These are phyloP conservation scores for Orthonyx spaldingii DNA, from an alignment of 2,113 vertebrate species.

Conservation along the genomic window DNA sequence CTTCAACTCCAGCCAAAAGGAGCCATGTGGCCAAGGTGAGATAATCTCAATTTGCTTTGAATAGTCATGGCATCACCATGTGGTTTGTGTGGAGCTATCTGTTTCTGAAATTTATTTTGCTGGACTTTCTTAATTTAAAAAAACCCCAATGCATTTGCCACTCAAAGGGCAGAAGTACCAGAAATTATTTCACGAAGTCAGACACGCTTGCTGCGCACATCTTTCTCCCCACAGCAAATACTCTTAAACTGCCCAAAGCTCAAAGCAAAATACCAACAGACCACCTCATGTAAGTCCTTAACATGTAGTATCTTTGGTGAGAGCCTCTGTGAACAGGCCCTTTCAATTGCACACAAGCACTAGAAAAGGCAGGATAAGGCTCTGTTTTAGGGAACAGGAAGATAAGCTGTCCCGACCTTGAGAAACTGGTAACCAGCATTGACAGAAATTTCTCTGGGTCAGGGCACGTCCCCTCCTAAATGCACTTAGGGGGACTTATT, in stretches of 20 bases:
- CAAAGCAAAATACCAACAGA: not conserved
- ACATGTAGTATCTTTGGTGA: not conserved
- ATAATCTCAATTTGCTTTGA: no score
- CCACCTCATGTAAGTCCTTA: not conserved
- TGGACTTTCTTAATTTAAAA: not conserved
- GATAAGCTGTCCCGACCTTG: not conserved
- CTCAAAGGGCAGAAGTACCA: not conserved
- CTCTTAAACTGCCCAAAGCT: not conserved
- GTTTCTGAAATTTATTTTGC: not conserved
- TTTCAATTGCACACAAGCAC: not conserved
- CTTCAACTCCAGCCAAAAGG: not conserved
- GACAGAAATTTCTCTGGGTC: not conserved
- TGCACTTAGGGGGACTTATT: not conserved
- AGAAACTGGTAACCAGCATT: not conserved
- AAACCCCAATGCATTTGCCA: not conserved
- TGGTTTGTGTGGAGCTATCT: not conserved
- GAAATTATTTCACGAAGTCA: not conserved
- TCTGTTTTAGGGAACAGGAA: not conserved
- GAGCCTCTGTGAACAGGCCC: not conserved
- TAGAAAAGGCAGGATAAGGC: not conserved
- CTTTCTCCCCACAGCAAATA: not conserved
- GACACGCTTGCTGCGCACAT: not conserved
- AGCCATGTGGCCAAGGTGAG: not conserved
- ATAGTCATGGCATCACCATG: not conserved
- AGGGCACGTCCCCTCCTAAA: not conserved